Conservation (phyloP, 2,113 vertebrate genomes). For the Alexandromys fortis region DNA sequence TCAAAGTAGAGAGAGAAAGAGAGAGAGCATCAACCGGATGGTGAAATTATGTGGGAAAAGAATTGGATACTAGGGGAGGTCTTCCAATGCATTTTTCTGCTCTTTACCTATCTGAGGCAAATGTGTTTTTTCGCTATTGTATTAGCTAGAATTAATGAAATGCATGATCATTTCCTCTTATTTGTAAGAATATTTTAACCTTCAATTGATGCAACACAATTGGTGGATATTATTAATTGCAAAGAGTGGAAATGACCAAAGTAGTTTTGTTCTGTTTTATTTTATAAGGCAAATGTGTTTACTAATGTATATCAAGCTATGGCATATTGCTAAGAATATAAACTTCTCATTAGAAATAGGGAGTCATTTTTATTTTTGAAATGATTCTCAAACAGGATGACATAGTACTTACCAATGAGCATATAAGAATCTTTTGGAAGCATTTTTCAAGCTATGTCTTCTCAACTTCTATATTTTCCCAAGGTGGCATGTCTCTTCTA, state of each 20-base stretch:
- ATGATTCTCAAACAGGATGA: conserved; percentile 13
- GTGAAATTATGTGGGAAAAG: conserved; percentile 4
- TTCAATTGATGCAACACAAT: background rate
- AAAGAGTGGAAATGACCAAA: conserved; percentile 44
- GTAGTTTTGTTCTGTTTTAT: conserved; percentile 17
- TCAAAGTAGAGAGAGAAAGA: background rate
- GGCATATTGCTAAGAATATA: conserved; percentile 20
- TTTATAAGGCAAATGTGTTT: conserved; percentile 54
- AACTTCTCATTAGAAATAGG: conserved; percentile 45
- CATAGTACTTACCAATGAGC: conserved; percentile 31
- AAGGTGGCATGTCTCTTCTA: background rate
- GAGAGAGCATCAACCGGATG: conserved; percentile 24
- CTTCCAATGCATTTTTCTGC: background rate
- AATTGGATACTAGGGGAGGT: background rate
- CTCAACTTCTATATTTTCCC: conserved; percentile 14
- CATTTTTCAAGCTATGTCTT: conserved; percentile 47
- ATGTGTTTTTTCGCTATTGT: background rate
- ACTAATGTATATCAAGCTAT: conserved; percentile 1
- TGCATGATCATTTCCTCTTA: background rate
- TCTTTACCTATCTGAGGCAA: conserved; percentile 8
- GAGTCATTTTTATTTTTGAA: conserved; percentile 55
- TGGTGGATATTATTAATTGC: background rate
- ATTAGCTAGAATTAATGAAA: conserved; percentile 12
- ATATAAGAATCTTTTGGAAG: conserved; percentile 2
- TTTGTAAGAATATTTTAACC: conserved; percentile 12